Evolutionary conservation across 1,140 invertebrate genomes (phyloP), one percentile per base, ranked within the genome.

Genomic region (Drosophila pseudoananassae): DNA sequence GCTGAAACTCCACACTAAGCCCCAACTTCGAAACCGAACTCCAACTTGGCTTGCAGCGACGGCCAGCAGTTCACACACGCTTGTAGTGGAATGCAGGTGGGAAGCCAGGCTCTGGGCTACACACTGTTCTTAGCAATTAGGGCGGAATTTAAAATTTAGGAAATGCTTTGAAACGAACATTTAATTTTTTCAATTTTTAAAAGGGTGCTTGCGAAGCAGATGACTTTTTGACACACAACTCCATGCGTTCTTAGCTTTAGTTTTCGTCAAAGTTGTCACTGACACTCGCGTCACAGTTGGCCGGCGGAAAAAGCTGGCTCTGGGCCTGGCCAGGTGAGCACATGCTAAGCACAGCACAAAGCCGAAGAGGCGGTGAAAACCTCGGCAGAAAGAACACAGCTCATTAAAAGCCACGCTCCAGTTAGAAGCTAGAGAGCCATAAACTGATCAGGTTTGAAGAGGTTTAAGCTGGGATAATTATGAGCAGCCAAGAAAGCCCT

Each of bases 261-360:
- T 36, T 60, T 4, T 70, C 43, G 38, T 54, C 8, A 52, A 70
- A 72, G 60, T 76, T 75, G 76, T 76, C 76, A 71, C 76, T 63
- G 77, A 84, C 81, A 87, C 87, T 84, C 81, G 82, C 81, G 82
- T 84, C 81, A 84, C 82, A 87, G 59, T 81, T 84, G 81, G 77
- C 73, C 53, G 77, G 38, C 52, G 73, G 52, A 51, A 66, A 52
- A 68, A 66, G 52, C 45, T 36, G 47, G 36, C 43, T 78, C 69
- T 61, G 43, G 45, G 59, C 45, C 49, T 70, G 77, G 47, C 20
- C 17, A 33, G 15, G 15, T 27, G 36, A 51, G 29, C 38, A 5
- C 9, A 70, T 70, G 66, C 64, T 47, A 69, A 69, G 55, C 38
- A 45, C 55, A 50, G 14, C 51, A 47, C 1, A 52, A 40, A 72